Base-by-base conservation (phyloP, 2,888 invertebrate species). In the Mythimna lalbum region DNA sequence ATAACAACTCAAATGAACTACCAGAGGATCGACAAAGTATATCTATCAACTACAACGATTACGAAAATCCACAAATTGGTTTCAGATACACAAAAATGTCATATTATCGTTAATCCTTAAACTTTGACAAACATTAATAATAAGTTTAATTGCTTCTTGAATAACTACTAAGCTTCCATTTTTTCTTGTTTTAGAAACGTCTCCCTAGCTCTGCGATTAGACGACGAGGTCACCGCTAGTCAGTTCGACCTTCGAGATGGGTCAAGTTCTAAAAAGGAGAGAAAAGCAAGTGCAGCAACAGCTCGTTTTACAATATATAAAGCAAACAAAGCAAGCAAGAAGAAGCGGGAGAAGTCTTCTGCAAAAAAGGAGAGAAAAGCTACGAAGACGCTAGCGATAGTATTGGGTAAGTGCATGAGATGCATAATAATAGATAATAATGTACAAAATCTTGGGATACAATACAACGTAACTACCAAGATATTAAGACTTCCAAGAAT, bases 331-430 rank as follows among this genome's bases (percentile, higher is more conserved):
- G 99, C 99, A 57, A 98, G 98, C 90, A 97, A 98, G 93, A 99
- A 99, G 96, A 99, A 99, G 95, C 96, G 98, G 63, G 99, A 99
- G 90, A 99, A 99, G 90, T 98, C 98, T 31, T 98, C 98, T 0
- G 99, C 98, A 0, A 98, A 98, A 93, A 98, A 98, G 88, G 99
- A 99, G 91, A 97, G 99, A 75, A 99, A 99, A 94, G 99, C 99
- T 47, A 99, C 99, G 12, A 99, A 99, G 96, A 99, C 99, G 12
- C 95, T 99, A 83, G 99, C 99, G 71, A 99, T 99, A 93, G 99
- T 99, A 83, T 97, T 99, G 92, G 99, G 99, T 99, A 96, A 97
- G 97, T 23, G 39, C 1, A 23, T 9, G 2, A 43, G 4, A 23
- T 23, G 17, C 17, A 23, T 2, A 10, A 3, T 10, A 49, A n/a